Percentiles rank a stretch among this genome's conserved stretches.
phyloP scores from a whole-genome alignment of 2,113 vertebrate species.

The Erpornis zantholeuca region DNA sequence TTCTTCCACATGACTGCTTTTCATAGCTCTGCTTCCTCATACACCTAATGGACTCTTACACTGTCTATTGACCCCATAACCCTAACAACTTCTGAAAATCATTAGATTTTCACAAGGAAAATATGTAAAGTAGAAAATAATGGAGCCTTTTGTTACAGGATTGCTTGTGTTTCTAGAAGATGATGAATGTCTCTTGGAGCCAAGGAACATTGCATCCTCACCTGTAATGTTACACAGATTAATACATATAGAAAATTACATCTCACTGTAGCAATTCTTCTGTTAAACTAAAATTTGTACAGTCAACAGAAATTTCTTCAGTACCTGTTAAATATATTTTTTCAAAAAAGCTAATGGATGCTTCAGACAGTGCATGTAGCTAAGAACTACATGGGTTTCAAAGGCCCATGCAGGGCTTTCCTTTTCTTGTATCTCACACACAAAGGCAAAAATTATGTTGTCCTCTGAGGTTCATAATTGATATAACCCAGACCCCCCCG shows the following conservation, averaged over 20 bases:
- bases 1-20: background rate
- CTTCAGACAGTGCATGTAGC: no score
- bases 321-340: background rate
- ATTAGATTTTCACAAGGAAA: background rate
- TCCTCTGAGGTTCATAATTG: no score
- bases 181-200: background rate
- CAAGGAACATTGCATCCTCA: background rate
- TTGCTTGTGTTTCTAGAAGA: background rate
- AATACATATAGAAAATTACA: background rate
- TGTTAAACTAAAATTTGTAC: background rate
- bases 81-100: background rate
- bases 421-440: no score
- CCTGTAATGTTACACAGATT: background rate
- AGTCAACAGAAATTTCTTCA: background rate
- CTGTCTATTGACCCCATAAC: background rate
- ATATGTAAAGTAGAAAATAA: background rate
- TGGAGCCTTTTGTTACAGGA: background rate
- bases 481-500: no score
- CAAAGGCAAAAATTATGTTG: no score
- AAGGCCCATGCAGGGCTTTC: no score
- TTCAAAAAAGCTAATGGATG: background rate
- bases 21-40: background rate
- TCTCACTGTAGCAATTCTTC: background rate
- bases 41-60: background rate
- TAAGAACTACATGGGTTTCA: no score